These are phyloP conservation scores for Zaprionus lineosus DNA, from an alignment of 2,888 invertebrate genomes.

Conservation along the genomic window DNA sequence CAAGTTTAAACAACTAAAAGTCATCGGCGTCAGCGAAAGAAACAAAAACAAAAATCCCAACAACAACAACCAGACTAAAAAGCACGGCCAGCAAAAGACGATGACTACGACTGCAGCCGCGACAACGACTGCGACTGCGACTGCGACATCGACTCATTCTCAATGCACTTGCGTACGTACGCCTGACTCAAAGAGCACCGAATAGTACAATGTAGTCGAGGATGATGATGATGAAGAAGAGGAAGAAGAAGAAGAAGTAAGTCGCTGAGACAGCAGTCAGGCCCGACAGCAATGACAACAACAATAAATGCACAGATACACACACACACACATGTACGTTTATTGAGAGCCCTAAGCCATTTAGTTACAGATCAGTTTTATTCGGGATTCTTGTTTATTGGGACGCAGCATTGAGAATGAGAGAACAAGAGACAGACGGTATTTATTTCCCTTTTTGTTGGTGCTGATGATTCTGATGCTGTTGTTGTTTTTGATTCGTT, in stretches of 20 bases:
- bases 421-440: slow-evolving; percentile 17
- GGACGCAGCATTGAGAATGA: slow-evolving; percentile 21
- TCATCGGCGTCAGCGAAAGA: slow-evolving; percentile 47
- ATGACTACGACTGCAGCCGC: background rate
- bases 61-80: slow-evolving; percentile 15
- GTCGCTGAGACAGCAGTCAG: slow-evolving; percentile 25
- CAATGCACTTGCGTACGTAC: slow-evolving; percentile 46
- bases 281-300: slow-evolving; percentile 14
- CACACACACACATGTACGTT: background rate
- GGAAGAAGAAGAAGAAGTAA: slow-evolving; percentile 11
- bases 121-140: slow-evolving; percentile 7
- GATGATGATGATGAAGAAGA: slow-evolving; percentile 3
- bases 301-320: slow-evolving; percentile 14
- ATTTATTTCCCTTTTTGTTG: slow-evolving; percentile 41
- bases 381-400: too few species aligned
- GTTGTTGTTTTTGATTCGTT: too few species aligned
- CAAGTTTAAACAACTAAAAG: slow-evolving; percentile 67
- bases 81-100: slow-evolving; percentile 20
- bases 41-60: slow-evolving; percentile 23
- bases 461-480: slow-evolving; percentile 26
- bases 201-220: slow-evolving; percentile 17
- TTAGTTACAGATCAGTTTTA: slow-evolving; percentile 28
- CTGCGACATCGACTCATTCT: slow-evolving; percentile 43
- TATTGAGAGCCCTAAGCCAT: slow-evolving; percentile 22
- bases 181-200: slow-evolving; percentile 49